These are phyloP conservation scores for Podilymbus podiceps DNA, from an alignment of 2,113 vertebrate species.

Conservation along the genomic window DNA sequence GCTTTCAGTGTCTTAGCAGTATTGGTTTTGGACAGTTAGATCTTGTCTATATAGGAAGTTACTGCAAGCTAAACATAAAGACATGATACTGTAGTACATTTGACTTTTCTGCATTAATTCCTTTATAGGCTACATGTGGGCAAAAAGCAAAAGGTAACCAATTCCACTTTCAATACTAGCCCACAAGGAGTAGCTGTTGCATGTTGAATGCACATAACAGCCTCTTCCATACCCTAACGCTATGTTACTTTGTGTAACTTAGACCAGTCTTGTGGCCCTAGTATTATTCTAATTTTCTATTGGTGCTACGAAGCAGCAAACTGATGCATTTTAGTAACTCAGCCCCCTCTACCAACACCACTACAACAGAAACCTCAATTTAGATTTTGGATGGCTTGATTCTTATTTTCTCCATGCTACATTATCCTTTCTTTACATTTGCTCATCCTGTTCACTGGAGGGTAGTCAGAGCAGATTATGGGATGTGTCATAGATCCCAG, in stretches of 20 bases:
- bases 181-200: neutral
- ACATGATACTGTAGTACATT: too few species aligned
- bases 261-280: too few species aligned
- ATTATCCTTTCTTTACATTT: neutral
- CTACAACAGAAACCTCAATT: neutral
- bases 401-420: neutral
- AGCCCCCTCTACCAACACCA: neutral
- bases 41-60: neutral
- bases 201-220: neutral
- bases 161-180: neutral
- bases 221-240: neutral
- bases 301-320: neutral
- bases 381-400: neutral
- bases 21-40: neutral
- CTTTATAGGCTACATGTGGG: neutral
- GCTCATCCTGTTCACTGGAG: neutral
- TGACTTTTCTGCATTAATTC: neutral
- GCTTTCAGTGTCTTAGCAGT: neutral
- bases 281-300: neutral
- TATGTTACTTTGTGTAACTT: neutral
- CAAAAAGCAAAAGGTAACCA: neutral
- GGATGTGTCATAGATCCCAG: neutral
- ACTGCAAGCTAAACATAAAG: neutral
- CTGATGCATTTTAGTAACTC: neutral
- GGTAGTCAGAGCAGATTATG: neutral